Percentiles rank a stretch among this genome's conserved stretches.
Evolutionary conservation across 2,888 invertebrate genomes (phyloP).

Genomic region (Dysmachus trigonus): DNA sequence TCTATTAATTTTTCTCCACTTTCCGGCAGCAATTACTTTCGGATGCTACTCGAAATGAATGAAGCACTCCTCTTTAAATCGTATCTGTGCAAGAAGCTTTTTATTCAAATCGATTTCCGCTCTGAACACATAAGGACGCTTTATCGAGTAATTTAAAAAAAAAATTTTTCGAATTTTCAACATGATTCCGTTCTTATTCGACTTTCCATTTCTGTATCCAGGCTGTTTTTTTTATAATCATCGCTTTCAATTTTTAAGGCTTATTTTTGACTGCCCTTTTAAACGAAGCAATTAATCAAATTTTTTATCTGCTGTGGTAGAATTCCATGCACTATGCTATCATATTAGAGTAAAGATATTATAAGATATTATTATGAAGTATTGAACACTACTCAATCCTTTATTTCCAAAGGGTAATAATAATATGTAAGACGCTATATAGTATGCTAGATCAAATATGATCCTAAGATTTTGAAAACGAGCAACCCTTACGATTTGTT

Average conservation of each 20-base stretch:
- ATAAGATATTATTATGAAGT: too few species aligned
- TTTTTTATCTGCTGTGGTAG: too few species aligned
- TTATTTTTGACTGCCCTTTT: neutral
- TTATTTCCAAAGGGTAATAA: too few species aligned
- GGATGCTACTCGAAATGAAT: neutral
- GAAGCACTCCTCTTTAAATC: neutral
- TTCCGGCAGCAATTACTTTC: neutral
- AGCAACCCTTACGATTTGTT: too few species aligned
- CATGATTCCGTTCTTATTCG: neutral
- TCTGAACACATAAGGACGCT: neutral
- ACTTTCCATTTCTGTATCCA: neutral
- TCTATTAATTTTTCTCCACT: neutral
- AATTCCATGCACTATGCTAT: too few species aligned
- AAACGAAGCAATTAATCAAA: too few species aligned
- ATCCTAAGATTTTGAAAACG: too few species aligned
- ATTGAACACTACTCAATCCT: too few species aligned
- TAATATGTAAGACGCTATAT: too few species aligned
- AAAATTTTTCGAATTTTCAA: neutral
- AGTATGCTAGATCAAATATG: too few species aligned
- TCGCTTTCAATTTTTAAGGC: neutral
- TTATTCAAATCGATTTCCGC: neutral
- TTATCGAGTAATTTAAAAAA: neutral
- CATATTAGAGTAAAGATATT: too few species aligned
- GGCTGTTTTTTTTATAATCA: neutral
- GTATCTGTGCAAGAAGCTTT: neutral